phyloP scores from a whole-genome alignment of 2,797 vertebrate species.

The Hephaestus fuliginosus region DNA sequence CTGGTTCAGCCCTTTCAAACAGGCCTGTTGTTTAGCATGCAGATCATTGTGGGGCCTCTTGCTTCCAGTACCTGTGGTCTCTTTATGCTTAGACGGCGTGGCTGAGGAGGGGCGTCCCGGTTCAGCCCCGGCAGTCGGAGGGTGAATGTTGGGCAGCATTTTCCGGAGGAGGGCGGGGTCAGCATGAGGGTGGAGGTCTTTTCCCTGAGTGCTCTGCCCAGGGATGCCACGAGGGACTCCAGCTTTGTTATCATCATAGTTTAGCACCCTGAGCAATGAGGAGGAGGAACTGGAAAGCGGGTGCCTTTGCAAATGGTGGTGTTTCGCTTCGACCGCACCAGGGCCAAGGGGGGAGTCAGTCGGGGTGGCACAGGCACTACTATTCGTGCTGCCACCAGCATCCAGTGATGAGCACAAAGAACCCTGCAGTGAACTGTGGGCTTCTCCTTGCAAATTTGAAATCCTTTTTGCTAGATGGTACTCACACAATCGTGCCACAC shows the following conservation, averaged over 20 bases:
- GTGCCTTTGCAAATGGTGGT: conserved; percentile 78
- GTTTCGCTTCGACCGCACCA: conserved; percentile 83
- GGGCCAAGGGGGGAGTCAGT: conserved; percentile 91
- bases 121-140: conserved; percentile 86
- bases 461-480: conserved; percentile 95
- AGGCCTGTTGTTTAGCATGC: conserved; percentile 80
- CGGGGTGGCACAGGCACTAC: conserved; percentile 89
- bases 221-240: conserved; percentile 53
- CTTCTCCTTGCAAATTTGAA: conserved; percentile 93
- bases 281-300: conserved; percentile 87
- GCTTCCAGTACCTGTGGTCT: conserved; percentile 91
- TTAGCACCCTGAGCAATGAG: conserved; percentile 77
- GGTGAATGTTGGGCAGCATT: conserved; percentile 92
- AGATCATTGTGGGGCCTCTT: conserved; percentile 83
- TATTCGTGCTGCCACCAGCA: conserved; percentile 91
- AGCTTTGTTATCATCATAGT: conserved; percentile 75
- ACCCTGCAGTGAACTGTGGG: conserved; percentile 92
- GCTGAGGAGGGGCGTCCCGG: conserved; percentile 88
- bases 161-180: conserved; percentile 93
- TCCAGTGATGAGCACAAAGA: conserved; percentile 95
- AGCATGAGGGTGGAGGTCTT: conserved; percentile 92
- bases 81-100: conserved; percentile 92
- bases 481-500: conserved; percentile 91
- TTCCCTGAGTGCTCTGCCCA: conserved; percentile 85
- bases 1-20: conserved; percentile 78